These are phyloP conservation scores for Yasuhikotakia modesta DNA, from an alignment of 2,797 vertebrate genomes.

Conservation along the genomic window DNA sequence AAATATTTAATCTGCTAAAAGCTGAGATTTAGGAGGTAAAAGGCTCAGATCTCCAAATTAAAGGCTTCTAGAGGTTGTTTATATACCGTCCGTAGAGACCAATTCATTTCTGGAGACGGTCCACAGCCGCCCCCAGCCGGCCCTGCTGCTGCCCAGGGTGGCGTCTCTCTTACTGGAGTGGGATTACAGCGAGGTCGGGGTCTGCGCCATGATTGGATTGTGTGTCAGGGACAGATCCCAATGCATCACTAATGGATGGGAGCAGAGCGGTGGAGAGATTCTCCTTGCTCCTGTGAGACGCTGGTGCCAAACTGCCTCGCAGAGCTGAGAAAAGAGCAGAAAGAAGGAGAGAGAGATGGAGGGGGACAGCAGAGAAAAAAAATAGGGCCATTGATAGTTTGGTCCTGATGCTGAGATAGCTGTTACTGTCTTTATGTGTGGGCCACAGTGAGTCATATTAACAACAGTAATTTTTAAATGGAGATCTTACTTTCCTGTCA, in stretches of 20 bases:
- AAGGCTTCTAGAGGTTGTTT: conserved; percentile 60
- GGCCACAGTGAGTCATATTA: background rate
- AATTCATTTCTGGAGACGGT: conserved; percentile 60
- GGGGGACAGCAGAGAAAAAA: background rate
- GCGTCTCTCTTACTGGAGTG: conserved; percentile 60
- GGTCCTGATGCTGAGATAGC: background rate
- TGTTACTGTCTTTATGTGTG: background rate
- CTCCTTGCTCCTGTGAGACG: conserved; percentile 49
- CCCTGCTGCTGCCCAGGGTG: conserved; percentile 51
- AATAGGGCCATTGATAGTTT: background rate
- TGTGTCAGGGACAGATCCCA: conserved; percentile 59
- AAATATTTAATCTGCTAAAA: conserved; percentile 70
- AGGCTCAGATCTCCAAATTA: conserved; percentile 62
- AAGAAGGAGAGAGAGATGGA: background rate
- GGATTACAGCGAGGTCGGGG: conserved; percentile 60
- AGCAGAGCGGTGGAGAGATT: conserved; percentile 38
- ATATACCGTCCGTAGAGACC: conserved; percentile 54
- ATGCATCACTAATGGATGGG: conserved; percentile 60
- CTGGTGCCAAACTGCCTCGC: conserved; percentile 39
- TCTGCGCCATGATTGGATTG: conserved; percentile 59
- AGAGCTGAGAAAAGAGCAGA: conserved; percentile 21
- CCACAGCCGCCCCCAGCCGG: conserved; percentile 53
- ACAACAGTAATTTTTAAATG: background rate
- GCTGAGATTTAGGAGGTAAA: conserved; percentile 60
- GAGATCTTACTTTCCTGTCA: background rate